Evolutionary conservation across 2,888 invertebrate genomes (phyloP).

Genomic region (Limnephilus rhombicus): DNA sequence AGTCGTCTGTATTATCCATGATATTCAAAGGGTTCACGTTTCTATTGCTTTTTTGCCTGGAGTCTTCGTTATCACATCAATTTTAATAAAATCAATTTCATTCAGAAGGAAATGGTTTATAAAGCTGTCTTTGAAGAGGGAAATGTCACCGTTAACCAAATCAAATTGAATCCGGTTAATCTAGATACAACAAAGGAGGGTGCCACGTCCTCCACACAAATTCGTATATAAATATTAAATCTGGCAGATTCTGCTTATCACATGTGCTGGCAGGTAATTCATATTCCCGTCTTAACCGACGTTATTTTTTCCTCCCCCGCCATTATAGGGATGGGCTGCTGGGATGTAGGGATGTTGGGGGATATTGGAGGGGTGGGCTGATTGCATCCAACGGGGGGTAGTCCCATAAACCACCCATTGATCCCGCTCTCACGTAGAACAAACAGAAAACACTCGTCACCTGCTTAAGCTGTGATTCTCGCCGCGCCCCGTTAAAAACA

Average conservation of each 20-base stretch:
- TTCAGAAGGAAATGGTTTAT: not conserved
- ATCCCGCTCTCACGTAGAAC: conserved; percentile 60
- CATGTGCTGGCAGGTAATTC: conserved; percentile 61
- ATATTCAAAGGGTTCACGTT: not conserved
- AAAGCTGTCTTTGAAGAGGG: conserved; percentile 26
- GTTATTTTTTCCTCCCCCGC: conserved; percentile 56
- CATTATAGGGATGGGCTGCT: conserved; percentile 7
- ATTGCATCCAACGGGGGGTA: conserved; percentile 43
- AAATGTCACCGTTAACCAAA: conserved; percentile 38
- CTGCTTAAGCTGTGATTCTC: conserved; percentile 52
- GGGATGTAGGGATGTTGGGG: not conserved
- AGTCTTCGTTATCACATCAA: not conserved
- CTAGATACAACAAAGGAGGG: conserved; percentile 41
- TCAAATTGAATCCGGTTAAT: conserved; percentile 43
- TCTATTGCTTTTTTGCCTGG: not conserved
- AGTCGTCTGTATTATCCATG: not conserved
- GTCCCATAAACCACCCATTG: conserved; percentile 54
- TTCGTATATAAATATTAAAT: conserved; percentile 54
- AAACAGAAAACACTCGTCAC: conserved; percentile 64
- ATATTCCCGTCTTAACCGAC: conserved; percentile 61
- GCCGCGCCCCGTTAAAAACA: conserved; percentile 34
- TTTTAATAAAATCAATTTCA: not conserved
- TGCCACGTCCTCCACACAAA: not conserved
- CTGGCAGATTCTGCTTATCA: conserved; percentile 57
- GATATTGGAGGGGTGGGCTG: not conserved